A percentile compares a stretch with the other conserved stretches of the same genome.
Evolutionary conservation across 2,113 vertebrate genomes (phyloP).

Genomic region (Zapornia atra): DNA sequence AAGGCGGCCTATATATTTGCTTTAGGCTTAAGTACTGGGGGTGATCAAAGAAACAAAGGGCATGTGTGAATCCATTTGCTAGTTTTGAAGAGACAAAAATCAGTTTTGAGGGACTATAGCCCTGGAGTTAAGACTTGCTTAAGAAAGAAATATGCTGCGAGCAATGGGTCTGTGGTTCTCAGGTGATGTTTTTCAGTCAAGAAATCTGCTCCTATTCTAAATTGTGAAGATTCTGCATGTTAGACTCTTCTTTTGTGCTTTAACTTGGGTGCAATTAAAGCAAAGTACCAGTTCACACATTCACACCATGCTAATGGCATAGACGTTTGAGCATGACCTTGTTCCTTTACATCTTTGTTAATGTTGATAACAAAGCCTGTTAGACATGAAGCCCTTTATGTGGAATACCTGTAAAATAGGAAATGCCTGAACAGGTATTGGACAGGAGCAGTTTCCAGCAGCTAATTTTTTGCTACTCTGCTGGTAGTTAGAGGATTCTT

Average conservation of each 20-base stretch:
- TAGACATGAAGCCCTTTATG: background rate
- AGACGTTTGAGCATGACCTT: background rate
- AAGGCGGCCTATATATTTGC: background rate
- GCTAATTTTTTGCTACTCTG: constrained; percentile 22
- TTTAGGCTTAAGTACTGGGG: background rate
- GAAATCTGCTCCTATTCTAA: background rate
- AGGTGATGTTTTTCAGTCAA: background rate
- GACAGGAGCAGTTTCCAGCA: constrained; percentile 24
- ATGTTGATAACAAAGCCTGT: background rate
- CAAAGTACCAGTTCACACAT: background rate
- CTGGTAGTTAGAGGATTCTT: background rate
- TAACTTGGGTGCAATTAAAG: background rate
- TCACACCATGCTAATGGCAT: background rate
- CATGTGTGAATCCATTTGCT: accelerated
- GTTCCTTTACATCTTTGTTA: background rate
- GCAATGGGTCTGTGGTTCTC: background rate
- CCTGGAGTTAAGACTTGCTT: background rate
- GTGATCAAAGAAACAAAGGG: background rate
- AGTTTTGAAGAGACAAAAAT: background rate
- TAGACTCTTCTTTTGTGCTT: background rate
- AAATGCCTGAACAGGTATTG: background rate
- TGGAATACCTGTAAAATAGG: constrained; percentile 26
- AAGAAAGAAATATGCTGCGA: background rate
- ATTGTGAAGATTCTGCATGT: background rate
- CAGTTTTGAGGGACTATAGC: background rate